Conservation (phyloP, 2,797 vertebrate genomes). For the Arnoldichthys spilopterus region DNA sequence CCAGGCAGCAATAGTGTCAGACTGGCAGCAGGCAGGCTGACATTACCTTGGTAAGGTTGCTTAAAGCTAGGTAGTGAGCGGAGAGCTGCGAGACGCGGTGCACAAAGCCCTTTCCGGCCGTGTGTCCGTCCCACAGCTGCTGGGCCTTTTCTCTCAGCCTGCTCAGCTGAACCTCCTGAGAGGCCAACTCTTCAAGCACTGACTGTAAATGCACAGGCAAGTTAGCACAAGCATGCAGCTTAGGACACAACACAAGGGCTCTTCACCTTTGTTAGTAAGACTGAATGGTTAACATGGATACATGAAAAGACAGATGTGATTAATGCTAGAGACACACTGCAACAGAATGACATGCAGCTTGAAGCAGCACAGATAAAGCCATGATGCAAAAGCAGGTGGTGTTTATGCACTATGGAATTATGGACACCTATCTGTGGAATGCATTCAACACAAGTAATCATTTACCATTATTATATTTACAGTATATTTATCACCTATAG, state of each 20-base stretch:
- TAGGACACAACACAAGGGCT: conserved; percentile 60
- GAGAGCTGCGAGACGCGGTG: conserved; percentile 98
- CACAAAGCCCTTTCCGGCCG: conserved; percentile 94
- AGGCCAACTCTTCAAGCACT: conserved; percentile 94
- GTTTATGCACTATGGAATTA: not conserved
- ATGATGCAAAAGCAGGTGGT: conserved; percentile 14
- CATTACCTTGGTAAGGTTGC: conserved; percentile 96
- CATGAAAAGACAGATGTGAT: conserved; percentile 51
- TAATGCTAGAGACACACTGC: conserved; percentile 41
- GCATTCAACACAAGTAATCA: not conserved
- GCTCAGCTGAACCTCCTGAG: conserved; percentile 90
- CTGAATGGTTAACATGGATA: conserved; percentile 48
- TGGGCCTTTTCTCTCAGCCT: conserved; percentile 95
- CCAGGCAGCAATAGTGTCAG: conserved; percentile 67
- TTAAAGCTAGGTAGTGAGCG: conserved; percentile 94
- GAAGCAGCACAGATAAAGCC: conserved; percentile 32
- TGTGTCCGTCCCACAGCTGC: conserved; percentile 95
- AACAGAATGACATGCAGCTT: conserved; percentile 35
- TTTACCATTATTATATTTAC: not conserved
- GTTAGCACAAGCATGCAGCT: conserved; percentile 65
- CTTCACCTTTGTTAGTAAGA: conserved; percentile 60
- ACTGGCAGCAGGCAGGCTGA: conserved; percentile 76
- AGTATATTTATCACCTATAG: not conserved
- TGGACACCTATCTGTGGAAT: not conserved
- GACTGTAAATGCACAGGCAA: conserved; percentile 89